phyloP scores from a whole-genome alignment of 2,113 vertebrate genomes.

The Brachypodius melanocephalos region DNA sequence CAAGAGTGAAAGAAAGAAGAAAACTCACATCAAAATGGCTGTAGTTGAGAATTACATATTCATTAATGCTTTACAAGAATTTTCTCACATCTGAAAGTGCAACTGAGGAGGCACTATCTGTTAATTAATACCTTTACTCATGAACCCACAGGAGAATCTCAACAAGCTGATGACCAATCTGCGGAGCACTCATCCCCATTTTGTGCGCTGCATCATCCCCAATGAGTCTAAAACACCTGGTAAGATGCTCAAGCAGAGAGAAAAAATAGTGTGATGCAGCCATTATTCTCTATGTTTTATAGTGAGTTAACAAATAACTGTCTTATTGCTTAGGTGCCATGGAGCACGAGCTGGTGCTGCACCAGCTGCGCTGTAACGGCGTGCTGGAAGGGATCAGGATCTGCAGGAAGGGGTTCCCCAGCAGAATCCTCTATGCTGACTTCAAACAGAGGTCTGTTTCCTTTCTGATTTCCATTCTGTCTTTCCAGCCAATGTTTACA shows the following conservation, averaged over 20 bases:
- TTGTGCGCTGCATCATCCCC: conserved; percentile 33
- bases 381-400: conserved; percentile 52
- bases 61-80: neutral
- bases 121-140: neutral
- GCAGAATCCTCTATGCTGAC: conserved; percentile 70
- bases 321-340: conserved; percentile 67
- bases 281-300: neutral
- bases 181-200: conserved; percentile 11
- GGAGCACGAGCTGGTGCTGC: conserved; percentile 41
- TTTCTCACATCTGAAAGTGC: neutral
- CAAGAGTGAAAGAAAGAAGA: neutral
- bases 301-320: neutral
- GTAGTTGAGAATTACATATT: neutral
- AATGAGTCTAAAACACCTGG: conserved; percentile 35
- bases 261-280: neutral
- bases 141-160: conserved; percentile 79
- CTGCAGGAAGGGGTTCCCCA: conserved; percentile 30
- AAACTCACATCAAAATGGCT: neutral
- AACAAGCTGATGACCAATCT: conserved; percentile 71
- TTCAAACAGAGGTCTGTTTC: conserved; percentile 84
- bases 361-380: conserved; percentile 17
- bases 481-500: accelerated
- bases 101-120: neutral
- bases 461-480: neutral
- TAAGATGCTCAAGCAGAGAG: neutral